Conservation (phyloP, 2,797 vertebrate genomes). For the Siniperca obscura region DNA sequence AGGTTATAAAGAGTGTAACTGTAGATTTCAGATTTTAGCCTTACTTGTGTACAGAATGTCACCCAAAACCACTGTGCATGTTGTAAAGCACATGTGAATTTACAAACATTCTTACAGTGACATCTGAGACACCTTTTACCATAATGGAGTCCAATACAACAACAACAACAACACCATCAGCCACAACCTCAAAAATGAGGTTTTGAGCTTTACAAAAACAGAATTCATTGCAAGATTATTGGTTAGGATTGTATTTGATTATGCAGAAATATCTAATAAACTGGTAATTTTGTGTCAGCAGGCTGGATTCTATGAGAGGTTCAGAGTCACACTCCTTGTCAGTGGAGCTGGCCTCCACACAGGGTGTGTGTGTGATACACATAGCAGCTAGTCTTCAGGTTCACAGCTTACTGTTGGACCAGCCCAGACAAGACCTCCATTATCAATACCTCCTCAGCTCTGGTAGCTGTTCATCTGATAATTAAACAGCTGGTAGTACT, state of each 20-base stretch:
- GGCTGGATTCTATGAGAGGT: background rate
- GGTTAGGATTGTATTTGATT: background rate
- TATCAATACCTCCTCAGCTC: constrained; percentile 52
- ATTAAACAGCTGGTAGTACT: constrained; percentile 63
- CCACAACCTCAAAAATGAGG: background rate
- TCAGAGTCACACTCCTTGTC: constrained; percentile 33
- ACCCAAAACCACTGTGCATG: background rate
- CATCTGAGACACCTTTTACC: background rate
- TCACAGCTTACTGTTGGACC: constrained; percentile 44
- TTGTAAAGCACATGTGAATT: background rate
- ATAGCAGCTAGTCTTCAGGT: constrained; percentile 21
- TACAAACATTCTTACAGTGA: background rate
- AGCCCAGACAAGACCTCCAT: constrained; percentile 66
- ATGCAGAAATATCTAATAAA: background rate
- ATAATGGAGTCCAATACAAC: background rate
- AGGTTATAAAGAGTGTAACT: background rate
- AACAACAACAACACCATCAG: background rate
- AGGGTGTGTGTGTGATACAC: constrained; percentile 2
- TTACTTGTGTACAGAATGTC: background rate
- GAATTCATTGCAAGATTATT: background rate
- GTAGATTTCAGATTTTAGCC: background rate
- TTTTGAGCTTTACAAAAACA: background rate
- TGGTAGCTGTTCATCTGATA: constrained; percentile 59
- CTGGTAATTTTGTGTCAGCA: background rate
- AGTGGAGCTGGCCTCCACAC: constrained; percentile 24